Conservation (phyloP, 2,888 invertebrate species). For the Oligia latruncula region DNA sequence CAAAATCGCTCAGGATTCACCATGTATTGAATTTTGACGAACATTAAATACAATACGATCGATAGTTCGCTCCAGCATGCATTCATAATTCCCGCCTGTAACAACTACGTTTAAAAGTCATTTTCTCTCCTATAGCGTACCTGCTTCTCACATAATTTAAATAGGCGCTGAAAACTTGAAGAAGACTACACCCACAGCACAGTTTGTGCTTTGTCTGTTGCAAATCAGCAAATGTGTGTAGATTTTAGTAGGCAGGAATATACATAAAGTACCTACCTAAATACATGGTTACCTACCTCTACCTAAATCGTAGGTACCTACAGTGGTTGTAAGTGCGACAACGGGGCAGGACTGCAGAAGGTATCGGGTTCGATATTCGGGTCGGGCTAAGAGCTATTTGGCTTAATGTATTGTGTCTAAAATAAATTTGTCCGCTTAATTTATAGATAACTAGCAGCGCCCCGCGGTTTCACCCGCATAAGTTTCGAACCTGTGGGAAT, state of each 20-base stretch:
- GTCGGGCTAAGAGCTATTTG: not conserved
- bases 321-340: not conserved
- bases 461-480: too few species aligned
- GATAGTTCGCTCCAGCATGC: not conserved
- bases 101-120: not conserved
- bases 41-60: too few species aligned
- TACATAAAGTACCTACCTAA: not conserved
- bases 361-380: not conserved
- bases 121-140: not conserved
- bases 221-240: not conserved
- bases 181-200: not conserved
- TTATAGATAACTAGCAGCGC: too few species aligned
- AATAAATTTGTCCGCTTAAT: too few species aligned
- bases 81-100: not conserved
- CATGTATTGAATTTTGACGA: not conserved
- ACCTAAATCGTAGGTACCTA: not conserved
- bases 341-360: not conserved
- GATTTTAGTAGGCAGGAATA: not conserved
- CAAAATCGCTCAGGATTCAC: not conserved
- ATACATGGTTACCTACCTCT: not conserved
- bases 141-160: slow-evolving; percentile 13
- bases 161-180: slow-evolving; percentile 9
- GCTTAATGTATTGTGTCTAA: not conserved
- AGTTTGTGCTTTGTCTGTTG: not conserved
- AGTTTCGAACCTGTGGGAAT: too few species aligned